Conservation (phyloP, 2,113 vertebrate species). For the Picathartes gymnocephalus region DNA sequence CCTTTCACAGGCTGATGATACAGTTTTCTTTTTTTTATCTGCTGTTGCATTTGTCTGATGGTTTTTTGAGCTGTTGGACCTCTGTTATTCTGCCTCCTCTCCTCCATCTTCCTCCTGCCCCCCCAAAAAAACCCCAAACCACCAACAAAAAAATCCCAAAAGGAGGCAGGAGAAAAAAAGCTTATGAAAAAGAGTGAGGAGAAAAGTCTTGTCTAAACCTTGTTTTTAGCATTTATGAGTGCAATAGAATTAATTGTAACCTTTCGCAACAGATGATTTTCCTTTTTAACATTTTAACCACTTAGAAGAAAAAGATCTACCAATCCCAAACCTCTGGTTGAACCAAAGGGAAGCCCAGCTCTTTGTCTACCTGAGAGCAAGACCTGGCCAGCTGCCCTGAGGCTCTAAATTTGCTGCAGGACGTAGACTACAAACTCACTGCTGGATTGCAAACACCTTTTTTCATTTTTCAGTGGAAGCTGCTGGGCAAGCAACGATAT, state of each 20-base stretch:
- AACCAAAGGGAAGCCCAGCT: background rate
- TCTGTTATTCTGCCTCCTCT: background rate
- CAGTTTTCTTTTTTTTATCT: background rate
- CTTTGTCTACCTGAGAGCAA: background rate
- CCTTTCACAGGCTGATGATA: background rate
- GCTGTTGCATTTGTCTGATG: background rate
- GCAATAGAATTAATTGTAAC: background rate
- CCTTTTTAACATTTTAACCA: background rate
- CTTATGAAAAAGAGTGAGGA: background rate
- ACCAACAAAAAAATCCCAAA: rapidly evolving
- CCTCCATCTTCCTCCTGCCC: rapidly evolving
- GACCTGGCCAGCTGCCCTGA: background rate
- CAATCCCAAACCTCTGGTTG: background rate
- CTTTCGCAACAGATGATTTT: background rate
- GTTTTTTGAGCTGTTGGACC: background rate
- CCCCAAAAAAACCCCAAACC: background rate
- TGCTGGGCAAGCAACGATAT: background rate
- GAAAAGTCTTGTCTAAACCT: background rate
- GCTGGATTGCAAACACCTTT: background rate
- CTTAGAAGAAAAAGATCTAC: background rate
- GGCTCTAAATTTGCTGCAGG: background rate
- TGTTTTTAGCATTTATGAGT: background rate
- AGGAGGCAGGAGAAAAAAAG: background rate
- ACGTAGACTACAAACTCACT: rapidly evolving
- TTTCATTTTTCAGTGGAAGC: background rate